phyloP scores from a whole-genome alignment of 1,140 invertebrate species.

The Phortica variegata region DNA sequence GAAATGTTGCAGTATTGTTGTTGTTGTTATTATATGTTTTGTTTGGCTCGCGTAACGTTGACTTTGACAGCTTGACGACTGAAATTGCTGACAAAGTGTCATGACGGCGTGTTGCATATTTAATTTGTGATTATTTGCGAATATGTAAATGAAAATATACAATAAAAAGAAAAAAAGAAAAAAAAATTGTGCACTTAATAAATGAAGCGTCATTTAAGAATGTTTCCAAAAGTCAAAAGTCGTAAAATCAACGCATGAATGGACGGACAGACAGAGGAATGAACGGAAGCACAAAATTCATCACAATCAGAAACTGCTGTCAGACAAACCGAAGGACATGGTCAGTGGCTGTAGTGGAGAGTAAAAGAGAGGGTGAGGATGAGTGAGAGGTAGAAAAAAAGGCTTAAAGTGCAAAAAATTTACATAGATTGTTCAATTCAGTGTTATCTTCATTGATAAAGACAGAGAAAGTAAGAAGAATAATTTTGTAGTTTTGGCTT shows the following conservation, averaged over 20 bases:
- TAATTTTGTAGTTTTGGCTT: no score
- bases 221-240: slow-evolving; percentile 41
- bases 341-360: no score
- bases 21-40: neutral
- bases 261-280: slow-evolving; percentile 12
- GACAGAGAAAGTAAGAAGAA: no score
- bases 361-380: neutral
- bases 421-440: no score
- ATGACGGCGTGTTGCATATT: slow-evolving; percentile 46
- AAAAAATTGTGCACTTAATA: slow-evolving; percentile 37
- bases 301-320: slow-evolving; percentile 18
- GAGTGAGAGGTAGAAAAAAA: neutral
- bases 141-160: slow-evolving; percentile 7
- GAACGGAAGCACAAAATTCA: slow-evolving; percentile 9
- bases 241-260: slow-evolving; percentile 15
- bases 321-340: neutral
- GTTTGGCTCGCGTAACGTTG: neutral
- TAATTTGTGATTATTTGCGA: slow-evolving; percentile 44
- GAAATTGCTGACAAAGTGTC: slow-evolving; percentile 13
- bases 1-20: slow-evolving; percentile 34
- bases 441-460: no score
- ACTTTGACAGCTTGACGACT: neutral
- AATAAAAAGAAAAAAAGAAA: slow-evolving; percentile 2
- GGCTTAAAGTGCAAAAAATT: no score
- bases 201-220: slow-evolving; percentile 53